Evolutionary conservation across 2,797 vertebrate species (phyloP), one percentile per base, ranked within the genome.

Genomic region (Dermochelys coriacea): DNA sequence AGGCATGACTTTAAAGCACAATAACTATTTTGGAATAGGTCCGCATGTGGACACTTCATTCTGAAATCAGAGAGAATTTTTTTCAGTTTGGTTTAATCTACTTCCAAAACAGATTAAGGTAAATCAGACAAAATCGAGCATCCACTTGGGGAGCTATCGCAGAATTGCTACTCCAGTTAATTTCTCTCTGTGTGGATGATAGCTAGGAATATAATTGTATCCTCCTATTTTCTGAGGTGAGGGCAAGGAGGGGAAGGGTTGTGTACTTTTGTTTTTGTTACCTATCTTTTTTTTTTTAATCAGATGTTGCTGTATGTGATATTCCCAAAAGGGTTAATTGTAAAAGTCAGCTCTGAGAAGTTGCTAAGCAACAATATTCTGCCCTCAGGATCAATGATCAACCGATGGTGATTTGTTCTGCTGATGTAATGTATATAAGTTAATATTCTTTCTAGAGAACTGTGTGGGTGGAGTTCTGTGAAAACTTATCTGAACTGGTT

Each of bases 321-420:
- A 8, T 49, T 16, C 59, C 23, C 75, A 55, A 9, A 78, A 71
- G 92, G 84, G 31, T 86, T 80, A 88, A 95, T 93, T 84, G 87
- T 34, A 68, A n/a, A 45, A 92, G 52, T 51, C 93, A 83, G 82
- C 68, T 80, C 87, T 27, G 83, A 82, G 87, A 94, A 90, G 97
- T 96, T 97, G 97, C 96, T 95, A 92, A 97, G 97, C 96, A 96
- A 96, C 96, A 1, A 34, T 45, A 6, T 83, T 52, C 87, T 89
- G 80, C 82, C 45, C 49, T 34, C 2, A 87, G 90, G 87, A 45
- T 80, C 86, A 14, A 34, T 84, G 74, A 86, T 85, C 61, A 78
- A 84, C 90, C 94, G 92, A 85, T 88, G 64, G 80, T 51, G 87
- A 21, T 85, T 90, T 75, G 25, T 79, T 93, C 94, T 85, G 83